Conservation (phyloP, 2,888 invertebrate species). For the Patella ulyssiponensis region DNA sequence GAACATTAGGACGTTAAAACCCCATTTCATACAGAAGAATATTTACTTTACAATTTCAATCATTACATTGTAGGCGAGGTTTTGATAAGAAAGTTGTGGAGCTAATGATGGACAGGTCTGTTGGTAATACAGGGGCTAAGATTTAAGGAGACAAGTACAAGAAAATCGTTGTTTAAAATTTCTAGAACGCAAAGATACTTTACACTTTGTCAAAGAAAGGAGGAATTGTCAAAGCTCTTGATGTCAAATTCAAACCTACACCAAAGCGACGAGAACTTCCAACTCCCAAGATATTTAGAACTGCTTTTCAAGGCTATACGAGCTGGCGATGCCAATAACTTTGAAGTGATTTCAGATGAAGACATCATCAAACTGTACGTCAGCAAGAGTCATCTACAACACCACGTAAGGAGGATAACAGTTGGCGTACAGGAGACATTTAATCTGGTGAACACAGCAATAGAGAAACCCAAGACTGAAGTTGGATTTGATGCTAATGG, state of each 20-base stretch:
- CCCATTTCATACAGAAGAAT: no score
- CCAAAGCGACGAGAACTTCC: background rate
- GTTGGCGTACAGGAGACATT: constrained; percentile 2
- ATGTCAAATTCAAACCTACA: background rate
- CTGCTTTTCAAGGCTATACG: background rate
- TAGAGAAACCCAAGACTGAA: background rate
- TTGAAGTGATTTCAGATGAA: background rate
- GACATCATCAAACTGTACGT: background rate
- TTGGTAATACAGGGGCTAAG: background rate
- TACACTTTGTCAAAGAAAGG: background rate
- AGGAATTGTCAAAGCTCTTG: background rate
- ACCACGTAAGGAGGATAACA: constrained; percentile 2
- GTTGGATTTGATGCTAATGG: background rate
- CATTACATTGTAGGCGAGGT: background rate
- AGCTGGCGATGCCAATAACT: background rate
- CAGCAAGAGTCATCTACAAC: background rate
- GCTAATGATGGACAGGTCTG: background rate
- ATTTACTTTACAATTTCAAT: background rate
- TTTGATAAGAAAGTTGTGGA: background rate
- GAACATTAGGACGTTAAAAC: no score
- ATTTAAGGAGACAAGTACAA: background rate
- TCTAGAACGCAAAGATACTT: background rate
- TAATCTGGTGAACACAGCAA: background rate
- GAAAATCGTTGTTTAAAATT: background rate
- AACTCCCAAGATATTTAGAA: background rate